Evolutionary conservation across 2,888 invertebrate species (phyloP), one percentile per base, ranked within the genome.

Genomic region (Leptarthrus brevirostris): DNA sequence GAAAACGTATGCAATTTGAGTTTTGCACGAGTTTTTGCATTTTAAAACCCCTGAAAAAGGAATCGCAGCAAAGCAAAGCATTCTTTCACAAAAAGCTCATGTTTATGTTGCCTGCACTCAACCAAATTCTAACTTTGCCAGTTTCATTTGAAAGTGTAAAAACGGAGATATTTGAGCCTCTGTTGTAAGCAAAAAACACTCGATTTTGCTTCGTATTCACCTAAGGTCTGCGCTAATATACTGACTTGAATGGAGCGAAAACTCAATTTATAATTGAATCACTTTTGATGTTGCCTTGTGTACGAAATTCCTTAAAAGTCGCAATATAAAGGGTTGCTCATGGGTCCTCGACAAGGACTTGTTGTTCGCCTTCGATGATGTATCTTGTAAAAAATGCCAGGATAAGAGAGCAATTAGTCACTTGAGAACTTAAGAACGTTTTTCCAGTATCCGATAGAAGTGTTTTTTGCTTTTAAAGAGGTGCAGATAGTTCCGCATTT

Each of bases 1-100:
- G 12, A 20, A 36, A 61, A 61, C 61, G 61, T 61, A 61, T 61
- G 61, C 61, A 61, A 61, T 61, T 61, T 36, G 36, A 61, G 61
- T 61, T 61, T 34, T 61, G 61, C 56, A 61, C 18, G 40, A 12
- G 24, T 61, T 61, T 61, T 61, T 61, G 61, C 61, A 18, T 61
- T 61, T 36, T 61, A 40, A 20, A 40, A 36, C 40, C 8, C n/a
- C 12, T 61, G 61, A 18, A 61, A 61, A 58, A 61, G 20, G 34
- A 40, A 36, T 36, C 34, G 36, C 61, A 36, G 16, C 40, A 61
- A 61, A 20, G 58, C 34, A 58, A 34, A 58, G 58, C 20, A 36
- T 61, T 61, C 58, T 22, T 40, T 40, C 40, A 16, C 3, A 58
- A 58, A 61, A 40, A 34, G 14, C 36, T 36, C 36, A 18, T 61